phyloP scores from a whole-genome alignment of 2,888 invertebrate genomes.

The Candidula unifasciata region DNA sequence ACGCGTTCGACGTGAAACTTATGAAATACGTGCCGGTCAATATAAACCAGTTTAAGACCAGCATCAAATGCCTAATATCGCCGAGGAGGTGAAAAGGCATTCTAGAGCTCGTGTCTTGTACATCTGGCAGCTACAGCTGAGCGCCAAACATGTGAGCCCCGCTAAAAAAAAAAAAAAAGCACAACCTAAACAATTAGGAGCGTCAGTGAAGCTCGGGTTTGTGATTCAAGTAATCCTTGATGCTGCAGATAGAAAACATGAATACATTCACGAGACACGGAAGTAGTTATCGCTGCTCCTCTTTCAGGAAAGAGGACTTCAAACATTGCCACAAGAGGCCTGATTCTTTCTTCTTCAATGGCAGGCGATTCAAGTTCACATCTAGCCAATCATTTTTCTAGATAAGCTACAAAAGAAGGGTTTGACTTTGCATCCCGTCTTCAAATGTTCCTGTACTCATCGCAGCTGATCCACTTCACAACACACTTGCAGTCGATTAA shows the following conservation, averaged over 20 bases:
- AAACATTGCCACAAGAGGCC: constrained; percentile 18
- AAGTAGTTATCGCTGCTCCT: neutral
- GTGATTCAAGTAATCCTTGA: neutral
- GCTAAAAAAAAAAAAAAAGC: neutral
- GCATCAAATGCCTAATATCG: no score
- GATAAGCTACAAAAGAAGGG: neutral
- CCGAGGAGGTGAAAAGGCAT: no score
- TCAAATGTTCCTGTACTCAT: constrained; percentile 18
- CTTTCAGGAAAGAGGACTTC: constrained; percentile 7
- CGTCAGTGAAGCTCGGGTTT: neutral
- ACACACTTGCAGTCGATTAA: constrained; percentile 16
- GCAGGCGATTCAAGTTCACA: constrained; percentile 31
- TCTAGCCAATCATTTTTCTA: constrained; percentile 10
- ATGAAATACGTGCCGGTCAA: no score
- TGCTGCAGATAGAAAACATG: constrained; percentile 4
- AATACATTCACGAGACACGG: constrained; percentile 16
- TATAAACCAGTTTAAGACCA: no score
- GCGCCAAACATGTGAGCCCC: neutral
- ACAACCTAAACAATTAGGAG: neutral
- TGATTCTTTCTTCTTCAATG: neutral
- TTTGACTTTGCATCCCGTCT: neutral
- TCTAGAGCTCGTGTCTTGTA: no score
- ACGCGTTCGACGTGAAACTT: no score
- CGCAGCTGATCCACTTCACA: constrained; percentile 12
- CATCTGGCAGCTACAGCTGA: no score